Conservation (phyloP, 2,888 invertebrate genomes). For the Drosophila bunnanda region DNA sequence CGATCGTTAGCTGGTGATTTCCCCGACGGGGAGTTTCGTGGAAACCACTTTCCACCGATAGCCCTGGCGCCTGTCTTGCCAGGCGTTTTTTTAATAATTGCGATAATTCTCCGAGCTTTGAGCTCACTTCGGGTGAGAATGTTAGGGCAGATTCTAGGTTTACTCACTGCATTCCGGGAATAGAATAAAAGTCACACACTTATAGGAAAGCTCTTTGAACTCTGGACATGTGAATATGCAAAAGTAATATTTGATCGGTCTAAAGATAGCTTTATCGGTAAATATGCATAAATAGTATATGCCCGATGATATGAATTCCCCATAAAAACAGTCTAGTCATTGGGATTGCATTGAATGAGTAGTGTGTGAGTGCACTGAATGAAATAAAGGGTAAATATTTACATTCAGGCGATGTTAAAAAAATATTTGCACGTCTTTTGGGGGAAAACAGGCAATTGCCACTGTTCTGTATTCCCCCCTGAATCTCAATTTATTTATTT, state of each 20-base stretch:
- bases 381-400: slow-evolving; percentile 25
- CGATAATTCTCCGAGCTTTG: slow-evolving; percentile 48
- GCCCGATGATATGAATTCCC: slow-evolving; percentile 1
- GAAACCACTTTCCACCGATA: slow-evolving; percentile 42
- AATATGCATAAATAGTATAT: background rate
- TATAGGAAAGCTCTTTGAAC: slow-evolving; percentile 11
- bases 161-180: slow-evolving; percentile 38
- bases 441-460: slow-evolving; percentile 14
- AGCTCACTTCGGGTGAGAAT: slow-evolving; percentile 17
- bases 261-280: slow-evolving; percentile 14
- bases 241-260: slow-evolving; percentile 8
- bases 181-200: slow-evolving; percentile 10
- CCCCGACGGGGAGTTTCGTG: slow-evolving; percentile 38
- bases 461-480: slow-evolving; percentile 10
- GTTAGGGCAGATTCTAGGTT: slow-evolving; percentile 1
- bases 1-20: slow-evolving; percentile 31
- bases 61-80: slow-evolving; percentile 59
- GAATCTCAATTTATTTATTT: background rate
- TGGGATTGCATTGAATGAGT: slow-evolving; percentile 14
- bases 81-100: slow-evolving; percentile 52
- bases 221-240: slow-evolving; percentile 20
- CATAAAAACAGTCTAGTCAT: slow-evolving; percentile 11
- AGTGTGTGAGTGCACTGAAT: slow-evolving; percentile 19
- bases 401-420: slow-evolving; percentile 4
- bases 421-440: slow-evolving; percentile 11